Base-by-base conservation (phyloP, 2,797 vertebrate genomes). In the Austrolebias charrua region DNA sequence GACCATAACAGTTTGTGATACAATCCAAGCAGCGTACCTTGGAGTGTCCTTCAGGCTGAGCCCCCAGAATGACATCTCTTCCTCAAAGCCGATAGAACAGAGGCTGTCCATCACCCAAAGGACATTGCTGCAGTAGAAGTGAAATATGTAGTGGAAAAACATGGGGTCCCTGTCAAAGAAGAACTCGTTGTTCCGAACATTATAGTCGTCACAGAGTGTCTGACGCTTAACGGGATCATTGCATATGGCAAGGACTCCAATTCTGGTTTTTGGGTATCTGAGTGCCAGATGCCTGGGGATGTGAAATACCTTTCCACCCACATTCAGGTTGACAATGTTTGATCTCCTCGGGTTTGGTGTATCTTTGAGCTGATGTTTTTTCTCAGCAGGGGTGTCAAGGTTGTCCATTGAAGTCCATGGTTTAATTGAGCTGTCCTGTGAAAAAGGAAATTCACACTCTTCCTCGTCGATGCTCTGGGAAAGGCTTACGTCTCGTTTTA, bases 101-200 rank as follows among this genome's bases (percentile, higher is more conserved):
- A 96, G 80, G 60, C 95, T 94, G 2, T 95, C 94, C 93, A 94
- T 94, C 56, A 95, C 73, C 95, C 95, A 97, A 67, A 96, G 79
- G 28, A 95, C 89, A 1, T 92, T 94, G 8, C 94, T 95, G 77
- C 90, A 89, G 77, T 97, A 97, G 78, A 96, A 96, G 73, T 95
- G 94, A 74, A 95, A 96, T 63, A 97, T 90, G 75, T 95, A 95
- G 73, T 94, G 91, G 82, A 97, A 97, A 72, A 96, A 92, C 0
- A 81, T 91, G 7, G 95, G 96, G 74, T 97, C 94, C 38, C 95
- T 90, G 75, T 97, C 95, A 16, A 97, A 97, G 74, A 97, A 97
- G 73, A 95, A 96, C 76, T 97, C 95, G 0, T 96, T 92, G 59
- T 71, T 93, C 63, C 76, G 85, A 67, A 95, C 94, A 0, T 91